Evolutionary conservation across 2,113 vertebrate species (phyloP).

Genomic region (Salvelinus alpinus): DNA sequence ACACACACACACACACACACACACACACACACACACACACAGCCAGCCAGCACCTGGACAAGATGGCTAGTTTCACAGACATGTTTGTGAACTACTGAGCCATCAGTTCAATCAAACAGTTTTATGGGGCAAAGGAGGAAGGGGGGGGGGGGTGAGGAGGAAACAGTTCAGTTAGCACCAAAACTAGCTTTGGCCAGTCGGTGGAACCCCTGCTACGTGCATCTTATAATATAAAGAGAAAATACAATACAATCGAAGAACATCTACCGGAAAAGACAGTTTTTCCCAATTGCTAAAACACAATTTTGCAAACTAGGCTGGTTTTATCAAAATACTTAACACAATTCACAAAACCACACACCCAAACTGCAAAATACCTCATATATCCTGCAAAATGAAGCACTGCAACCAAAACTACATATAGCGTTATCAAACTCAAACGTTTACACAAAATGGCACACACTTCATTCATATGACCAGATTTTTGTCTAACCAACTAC

Average conservation of each 20-base stretch:
- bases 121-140: not conserved
- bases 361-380: too few relatives aligned
- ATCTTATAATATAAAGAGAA: too few relatives aligned
- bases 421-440: constrained; percentile 19
- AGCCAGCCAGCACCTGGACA: constrained; percentile 37
- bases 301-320: too few relatives aligned
- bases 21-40: not conserved
- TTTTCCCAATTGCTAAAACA: too few relatives aligned
- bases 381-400: too few relatives aligned
- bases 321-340: too few relatives aligned
- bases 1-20: constrained; percentile 9
- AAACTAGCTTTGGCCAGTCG: too few relatives aligned
- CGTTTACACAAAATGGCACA: constrained; percentile 6
- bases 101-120: not conserved
- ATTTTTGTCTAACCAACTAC: too few relatives aligned
- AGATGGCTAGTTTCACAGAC: constrained; percentile 60
- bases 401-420: constrained; percentile 5
- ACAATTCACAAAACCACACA: too few relatives aligned
- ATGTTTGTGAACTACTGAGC: constrained; percentile 54
- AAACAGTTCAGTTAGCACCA: not conserved
- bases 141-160: not conserved
- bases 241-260: not conserved
- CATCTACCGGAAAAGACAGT: not conserved
- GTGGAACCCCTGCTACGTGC: too few relatives aligned
- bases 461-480: too few relatives aligned